Percentiles rank a stretch among this genome's conserved stretches.
Conservation (phyloP, 2,888 invertebrate genomes). For the Boloria euphrosyne region DNA sequence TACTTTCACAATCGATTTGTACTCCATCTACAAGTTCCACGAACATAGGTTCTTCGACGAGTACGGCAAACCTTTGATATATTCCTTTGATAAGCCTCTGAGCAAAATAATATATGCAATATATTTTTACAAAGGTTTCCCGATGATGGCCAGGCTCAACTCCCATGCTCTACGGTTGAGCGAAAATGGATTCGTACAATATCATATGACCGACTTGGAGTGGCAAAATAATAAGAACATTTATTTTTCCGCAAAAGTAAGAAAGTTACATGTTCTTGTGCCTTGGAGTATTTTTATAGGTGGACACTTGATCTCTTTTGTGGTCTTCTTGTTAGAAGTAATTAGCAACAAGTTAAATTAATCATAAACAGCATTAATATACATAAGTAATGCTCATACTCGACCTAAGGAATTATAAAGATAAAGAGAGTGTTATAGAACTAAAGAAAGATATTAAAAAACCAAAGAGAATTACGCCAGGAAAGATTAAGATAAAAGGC, state of each 20-base stretch:
- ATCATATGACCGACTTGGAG: slow-evolving; percentile 29
- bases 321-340: slow-evolving; percentile 44
- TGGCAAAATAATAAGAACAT: slow-evolving; percentile 13
- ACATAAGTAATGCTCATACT: too few species aligned
- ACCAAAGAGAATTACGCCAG: too few species aligned
- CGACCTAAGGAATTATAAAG: too few species aligned
- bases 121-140: slow-evolving; percentile 63
- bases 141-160: slow-evolving; percentile 46
- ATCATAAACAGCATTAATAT: too few species aligned
- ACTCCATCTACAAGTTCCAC: slow-evolving; percentile 49
- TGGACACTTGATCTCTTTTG: slow-evolving; percentile 45
- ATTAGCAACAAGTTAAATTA: slow-evolving; percentile 13
- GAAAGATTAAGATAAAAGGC: too few species aligned
- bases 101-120: slow-evolving; percentile 55
- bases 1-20: slow-evolving; percentile 49
- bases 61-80: slow-evolving; percentile 43
- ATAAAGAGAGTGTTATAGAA: too few species aligned
- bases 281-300: slow-evolving; percentile 52
- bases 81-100: slow-evolving; percentile 45
- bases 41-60: slow-evolving; percentile 47
- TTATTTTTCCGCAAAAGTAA: slow-evolving; percentile 15
- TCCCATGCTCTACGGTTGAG: slow-evolving; percentile 47
- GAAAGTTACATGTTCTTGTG: slow-evolving; percentile 40
- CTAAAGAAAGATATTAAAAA: too few species aligned
- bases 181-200: slow-evolving; percentile 53